phyloP scores from a whole-genome alignment of 2,113 vertebrate species.

The cat (Felis catus) region F.catus_Fca126_mat1.0 CM031427.1:29352001-29352500 shows the following conservation, averaged over 20 bases:
- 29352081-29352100: conserved; percentile 12
- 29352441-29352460: background rate
- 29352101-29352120: background rate
- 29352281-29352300: background rate
- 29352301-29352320: background rate
- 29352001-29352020: background rate
- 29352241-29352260: conserved; percentile 16
- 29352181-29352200: conserved; percentile 7
- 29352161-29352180: background rate
- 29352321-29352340: conserved; percentile 7
- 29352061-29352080: background rate
- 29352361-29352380: background rate
- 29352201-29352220: background rate
- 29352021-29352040: background rate
- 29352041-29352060: background rate
- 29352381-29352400: background rate
- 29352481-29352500: background rate
- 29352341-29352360: background rate
- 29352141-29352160: conserved; percentile 23
- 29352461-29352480: background rate
- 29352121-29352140: background rate
- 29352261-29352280: background rate
- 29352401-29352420: background rate
- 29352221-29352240: background rate
- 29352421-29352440: background rate